Evolutionary conservation across 2,888 invertebrate species (phyloP), one percentile per base, ranked within the genome.

Genomic region (Acanthacorydalis orientalis): DNA sequence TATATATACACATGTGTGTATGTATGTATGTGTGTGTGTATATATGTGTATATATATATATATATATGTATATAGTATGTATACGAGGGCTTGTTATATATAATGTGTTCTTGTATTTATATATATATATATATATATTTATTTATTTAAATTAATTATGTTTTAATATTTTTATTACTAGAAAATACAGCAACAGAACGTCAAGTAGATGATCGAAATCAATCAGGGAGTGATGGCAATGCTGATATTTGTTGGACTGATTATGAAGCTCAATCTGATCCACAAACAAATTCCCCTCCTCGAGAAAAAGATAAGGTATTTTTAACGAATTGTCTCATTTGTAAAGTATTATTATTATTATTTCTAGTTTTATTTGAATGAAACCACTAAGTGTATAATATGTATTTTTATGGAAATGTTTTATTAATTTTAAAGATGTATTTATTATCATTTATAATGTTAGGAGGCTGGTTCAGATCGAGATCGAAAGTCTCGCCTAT

Each of bases 181-280:
- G 44, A 44, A 14, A 32, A 14, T 11, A 15, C 12, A 33, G 45
- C 44, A 49, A 53, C 56, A 32, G 64, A 65, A 43, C 59, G 56
- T 31, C 48, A 49, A 23, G 43, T 47, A n/a, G 56, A 54, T 51
- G 51, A 53, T n/a, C 59, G 55, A 50, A 59, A 72, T 51, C 71
- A 68, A 53, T 72, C 72, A 38, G 74, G 74, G 7, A 74, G 74
- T 54, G 74, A 74, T 55, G 69, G 68, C 11, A 68, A 68, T 53
- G 64, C 68, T 16, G 72, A 67, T 52, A 46, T 66, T 4, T 64
- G 68, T 56, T 77, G 75, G 65, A 78, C 79, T 31, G 80, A 83
- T 63, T 77, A 77, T 49, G 81, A 82, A 60, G 77, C 74, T 33
- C 79, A 78, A 49, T 77, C 77, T 46, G 79, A 81, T 60, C 75